Evolutionary conservation across 2,113 vertebrate genomes (phyloP), one percentile per base, ranked within the genome.

Genomic region (Cryptotis parvus): DNA sequence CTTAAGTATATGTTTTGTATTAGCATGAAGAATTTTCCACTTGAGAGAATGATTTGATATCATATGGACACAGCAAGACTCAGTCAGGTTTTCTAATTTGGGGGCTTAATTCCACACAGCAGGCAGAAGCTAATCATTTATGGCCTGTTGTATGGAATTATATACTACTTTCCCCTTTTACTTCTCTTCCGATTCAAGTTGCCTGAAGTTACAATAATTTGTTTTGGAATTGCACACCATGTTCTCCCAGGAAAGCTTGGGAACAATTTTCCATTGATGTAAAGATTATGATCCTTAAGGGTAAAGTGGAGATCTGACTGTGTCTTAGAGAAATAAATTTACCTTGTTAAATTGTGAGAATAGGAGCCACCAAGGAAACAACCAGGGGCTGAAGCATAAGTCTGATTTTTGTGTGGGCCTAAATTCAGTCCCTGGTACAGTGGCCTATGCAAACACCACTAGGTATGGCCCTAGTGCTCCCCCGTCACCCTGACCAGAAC

Each of bases 281-380:
- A 91, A 39, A 7, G 49, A 81, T 61, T 87, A 88, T 94, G 61
- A 52, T 75, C 6, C 33, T 74, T 77, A 41, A 79, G 3, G 31
- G 58, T 26, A 81, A 91, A 92, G 29, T 49, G 1, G 41, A 86
- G 63, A 87, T 88, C 70, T 91, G 58, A 88, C 89, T 82, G 31
- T 90, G 31, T 90, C 70, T 90, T 1, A 35, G 18, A 80, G 91
- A 84, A 37, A 88, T 69, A 79, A 89, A 93, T 91, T 94, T 86
- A 55, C 52, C 37, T 76, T 83, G 35, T 68, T 84, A 82, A n/a
- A 58, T 58, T 58, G 55, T 16, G 55, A 58, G 22, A 58, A 58
- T 58, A 58, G 55, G 55, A 20, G 55, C 55, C 55, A 58, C 18
- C 55, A 58, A 24, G 55, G 55, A 58, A 20, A 20, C 55, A 58